Evolutionary conservation across 1,140 invertebrate genomes (phyloP).

Genomic region (Sesamia nonagrioides): DNA sequence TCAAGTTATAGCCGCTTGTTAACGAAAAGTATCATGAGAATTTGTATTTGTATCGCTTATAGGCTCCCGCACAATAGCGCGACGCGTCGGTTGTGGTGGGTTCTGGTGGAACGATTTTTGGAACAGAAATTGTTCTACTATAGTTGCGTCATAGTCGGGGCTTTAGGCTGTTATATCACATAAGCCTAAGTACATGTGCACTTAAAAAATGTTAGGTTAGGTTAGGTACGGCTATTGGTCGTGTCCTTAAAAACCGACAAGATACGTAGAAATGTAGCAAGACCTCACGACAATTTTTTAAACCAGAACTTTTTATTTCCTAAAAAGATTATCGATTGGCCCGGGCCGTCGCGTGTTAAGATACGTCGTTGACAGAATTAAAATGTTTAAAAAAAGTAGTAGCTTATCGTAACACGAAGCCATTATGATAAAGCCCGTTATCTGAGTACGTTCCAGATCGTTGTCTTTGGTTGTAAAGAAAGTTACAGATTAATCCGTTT

Average conservation of each 20-base stretch:
- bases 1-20: conserved; percentile 30
- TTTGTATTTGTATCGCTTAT: conserved; percentile 4
- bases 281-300: neutral
- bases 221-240: too few relatives aligned
- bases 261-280: neutral
- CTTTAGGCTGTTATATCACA: too few relatives aligned
- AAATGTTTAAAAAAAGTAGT: conserved; percentile 55
- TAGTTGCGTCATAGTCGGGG: too few relatives aligned
- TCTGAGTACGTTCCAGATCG: conserved; percentile 53
- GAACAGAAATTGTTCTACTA: too few relatives aligned
- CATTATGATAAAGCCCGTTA: conserved; percentile 69
- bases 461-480: conserved; percentile 58
- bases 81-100: too few relatives aligned
- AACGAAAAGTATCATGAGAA: conserved; percentile 5
- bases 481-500: conserved; percentile 47
- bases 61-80: too few relatives aligned
- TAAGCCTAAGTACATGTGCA: too few relatives aligned
- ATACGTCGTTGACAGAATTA: conserved; percentile 48
- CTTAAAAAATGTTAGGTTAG: too few relatives aligned
- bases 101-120: too few relatives aligned
- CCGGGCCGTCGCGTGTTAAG: conserved; percentile 45
- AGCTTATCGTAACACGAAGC: conserved; percentile 69
- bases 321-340: conserved; percentile 26
- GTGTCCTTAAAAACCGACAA: too few relatives aligned
- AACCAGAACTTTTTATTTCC: neutral